These are phyloP conservation scores for Lepilemur ruficaudatus DNA, from an alignment of 2,797 vertebrate genomes.

Conservation along the genomic window DNA sequence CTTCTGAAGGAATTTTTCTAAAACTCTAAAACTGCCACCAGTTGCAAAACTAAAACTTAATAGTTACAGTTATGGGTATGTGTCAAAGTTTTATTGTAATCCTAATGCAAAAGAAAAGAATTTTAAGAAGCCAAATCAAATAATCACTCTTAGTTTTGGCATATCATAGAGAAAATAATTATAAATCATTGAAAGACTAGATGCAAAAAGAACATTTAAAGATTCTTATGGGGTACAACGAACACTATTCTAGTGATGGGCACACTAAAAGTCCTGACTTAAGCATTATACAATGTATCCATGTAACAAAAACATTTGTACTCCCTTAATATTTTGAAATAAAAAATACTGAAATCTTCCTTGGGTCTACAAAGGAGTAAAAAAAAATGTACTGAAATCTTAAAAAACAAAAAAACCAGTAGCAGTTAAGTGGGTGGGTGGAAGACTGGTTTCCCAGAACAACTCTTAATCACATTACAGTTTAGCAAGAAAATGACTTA, in stretches of 20 bases:
- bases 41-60: neutral
- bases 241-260: too few relatives aligned
- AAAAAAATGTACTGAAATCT: too few relatives aligned
- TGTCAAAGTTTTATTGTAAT: neutral
- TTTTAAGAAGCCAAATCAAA: neutral
- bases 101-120: neutral
- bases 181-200: constrained; percentile 29
- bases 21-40: neutral
- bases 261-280: too few relatives aligned
- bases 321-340: too few relatives aligned
- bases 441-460: constrained; percentile 39
- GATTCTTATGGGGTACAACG: too few relatives aligned
- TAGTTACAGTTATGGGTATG: neutral
- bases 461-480: constrained; percentile 21
- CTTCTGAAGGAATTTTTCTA: constrained; percentile 25
- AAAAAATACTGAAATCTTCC: too few relatives aligned
- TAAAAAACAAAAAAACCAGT: too few relatives aligned
- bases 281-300: too few relatives aligned
- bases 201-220: constrained; percentile 47
- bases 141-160: neutral
- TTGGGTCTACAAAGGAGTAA: too few relatives aligned
- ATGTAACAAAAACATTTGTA: too few relatives aligned
- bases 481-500: constrained; percentile 50
- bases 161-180: neutral
- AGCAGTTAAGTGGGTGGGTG: constrained; percentile 34